These are phyloP conservation scores for Drosophila subpulchrella DNA, from an alignment of 1,140 invertebrate genomes.

Conservation along the genomic window DNA sequence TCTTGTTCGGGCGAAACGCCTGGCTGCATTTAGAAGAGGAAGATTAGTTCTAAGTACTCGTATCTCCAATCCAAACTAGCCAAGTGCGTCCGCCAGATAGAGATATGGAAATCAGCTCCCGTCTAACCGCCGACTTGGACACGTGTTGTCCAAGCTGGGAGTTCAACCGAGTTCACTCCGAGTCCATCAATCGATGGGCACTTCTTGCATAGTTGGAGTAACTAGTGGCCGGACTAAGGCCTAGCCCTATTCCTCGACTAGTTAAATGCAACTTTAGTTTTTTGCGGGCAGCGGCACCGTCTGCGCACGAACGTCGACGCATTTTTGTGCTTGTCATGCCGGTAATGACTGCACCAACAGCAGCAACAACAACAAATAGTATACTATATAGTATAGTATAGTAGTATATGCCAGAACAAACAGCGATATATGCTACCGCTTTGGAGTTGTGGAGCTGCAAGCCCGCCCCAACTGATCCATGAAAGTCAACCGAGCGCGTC, in stretches of 20 bases:
- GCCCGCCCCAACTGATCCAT: slow-evolving; percentile 81
- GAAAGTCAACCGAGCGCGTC: slow-evolving; percentile 81
- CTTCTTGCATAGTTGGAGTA: slow-evolving; percentile 37
- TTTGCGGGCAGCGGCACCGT: slow-evolving; percentile 53
- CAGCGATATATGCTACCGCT: slow-evolving; percentile 62
- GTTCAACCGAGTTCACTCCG: slow-evolving; percentile 68
- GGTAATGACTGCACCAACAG: slow-evolving; percentile 74
- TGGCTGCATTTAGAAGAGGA: slow-evolving; percentile 42
- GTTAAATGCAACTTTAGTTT: slow-evolving; percentile 74
- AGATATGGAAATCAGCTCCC: slow-evolving; percentile 69
- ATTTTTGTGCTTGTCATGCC: slow-evolving; percentile 84
- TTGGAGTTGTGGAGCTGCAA: slow-evolving; percentile 66
- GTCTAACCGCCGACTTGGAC: slow-evolving; percentile 37
- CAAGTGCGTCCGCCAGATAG: slow-evolving; percentile 50
- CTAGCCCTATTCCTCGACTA: slow-evolving; percentile 61
- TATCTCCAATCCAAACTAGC: slow-evolving; percentile 29
- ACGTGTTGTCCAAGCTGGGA: slow-evolving; percentile 54
- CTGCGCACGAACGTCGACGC: slow-evolving; percentile 74
- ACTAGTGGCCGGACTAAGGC: slow-evolving; percentile 14
- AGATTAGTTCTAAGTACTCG: slow-evolving; percentile 31
- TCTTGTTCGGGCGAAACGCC: slow-evolving; percentile 40
- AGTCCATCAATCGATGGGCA: slow-evolving; percentile 68
- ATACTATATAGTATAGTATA: slow-evolving; percentile 9
- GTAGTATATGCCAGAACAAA: slow-evolving; percentile 31
- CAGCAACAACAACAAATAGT: slow-evolving; percentile 22